Base-by-base conservation (phyloP, 1,140 invertebrate genomes). In the Mamestra configurata region DNA sequence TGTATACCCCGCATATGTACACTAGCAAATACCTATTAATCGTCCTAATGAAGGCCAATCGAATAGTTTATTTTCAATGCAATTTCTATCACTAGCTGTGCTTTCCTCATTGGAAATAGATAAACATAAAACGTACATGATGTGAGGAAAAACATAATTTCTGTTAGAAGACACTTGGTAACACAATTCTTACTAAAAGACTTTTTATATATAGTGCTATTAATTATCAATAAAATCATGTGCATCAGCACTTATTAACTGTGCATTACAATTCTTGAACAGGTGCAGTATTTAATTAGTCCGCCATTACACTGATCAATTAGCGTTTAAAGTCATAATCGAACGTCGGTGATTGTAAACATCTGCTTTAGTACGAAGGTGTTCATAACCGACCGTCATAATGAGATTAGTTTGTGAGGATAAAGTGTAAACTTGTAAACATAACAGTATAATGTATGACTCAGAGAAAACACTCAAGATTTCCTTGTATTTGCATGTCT, bases 401-500 rank as follows among this genome's bases (percentile, higher is more conserved):
- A 55, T 22, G 22, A 22, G 18, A 11, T 55, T 18, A 61, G 31
- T 64, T 37, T 18, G n/a, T 37, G 31, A 37, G 35, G 61, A 40
- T 40, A 11, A 66, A 13, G 59, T 37, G 59, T 64, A n/a, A 64
- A 37, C 53, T 31, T 5, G 5, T 31, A 31, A 31, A 31, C 27
- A 57, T 57, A 57, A 57, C 43, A 27, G 22, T 27, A 57, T 27
- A n/a, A n/a, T n/a, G n/a, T 57, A 27, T 57, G 53, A 59, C 24
- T 59, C 55, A 59, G n/a, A 57, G 11, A 59, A 59, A 27, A 59
- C 27, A 59, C 27, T 49, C 13, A 13, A 57, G 1, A 59, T 59
- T 59, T 59, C 24, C 55, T 59, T 15, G 11, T 27, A 59, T 27
- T 27, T 57, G 53, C 53, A 57, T 15, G 53, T 57, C 53, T 57